Base-by-base conservation (phyloP, 2,888 invertebrate species). In the Hemithea aestivaria region DNA sequence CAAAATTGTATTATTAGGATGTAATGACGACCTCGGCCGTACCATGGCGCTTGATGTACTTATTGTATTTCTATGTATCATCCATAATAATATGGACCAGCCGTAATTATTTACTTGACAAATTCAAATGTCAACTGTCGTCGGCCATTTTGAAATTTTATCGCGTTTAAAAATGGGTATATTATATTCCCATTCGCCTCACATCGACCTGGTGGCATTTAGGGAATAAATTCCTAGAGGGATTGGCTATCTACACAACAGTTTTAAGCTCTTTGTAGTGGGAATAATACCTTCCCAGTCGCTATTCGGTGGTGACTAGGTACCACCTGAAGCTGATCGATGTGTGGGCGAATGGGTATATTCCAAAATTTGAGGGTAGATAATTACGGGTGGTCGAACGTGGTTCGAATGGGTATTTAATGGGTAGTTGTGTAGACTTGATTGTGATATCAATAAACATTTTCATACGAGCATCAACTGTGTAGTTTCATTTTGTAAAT, bases 361-460 rank as follows among this genome's bases (percentile, higher is more conserved):
- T n/a, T n/a, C n/a, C n/a, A n/a, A n/a, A n/a, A n/a, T n/a, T n/a
- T n/a, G n/a, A n/a, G n/a, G n/a, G n/a, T 23, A 27, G n/a, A 37
- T 26, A 22, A 9, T 22, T 7, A 29, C 26, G 41, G 36, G 21
- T 34, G 26, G 40, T 30, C 38, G 10, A 78, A 48, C 35, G 39
- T 46, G 51, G 38, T 34, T 67, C 64, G 68, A 73, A 73, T 69
- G 83, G 78, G 73, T 79, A 73, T 69, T 65, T 66, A 70, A 69
- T 66, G 77, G 77, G 83, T 87, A 87, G 87, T 68, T 76, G 81
- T 74, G 85, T 87, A 85, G 87, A 82, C 71, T 80, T 85, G 80
- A 87, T 87, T 87, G 87, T 87, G 87, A 87, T 87, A 87, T 81
- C 87, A 87, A 78, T 87, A 87, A 87, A 87, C 84, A 85, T 85